Base-by-base conservation (phyloP, 2,888 invertebrate genomes). In the Schizaphis graminum region DNA sequence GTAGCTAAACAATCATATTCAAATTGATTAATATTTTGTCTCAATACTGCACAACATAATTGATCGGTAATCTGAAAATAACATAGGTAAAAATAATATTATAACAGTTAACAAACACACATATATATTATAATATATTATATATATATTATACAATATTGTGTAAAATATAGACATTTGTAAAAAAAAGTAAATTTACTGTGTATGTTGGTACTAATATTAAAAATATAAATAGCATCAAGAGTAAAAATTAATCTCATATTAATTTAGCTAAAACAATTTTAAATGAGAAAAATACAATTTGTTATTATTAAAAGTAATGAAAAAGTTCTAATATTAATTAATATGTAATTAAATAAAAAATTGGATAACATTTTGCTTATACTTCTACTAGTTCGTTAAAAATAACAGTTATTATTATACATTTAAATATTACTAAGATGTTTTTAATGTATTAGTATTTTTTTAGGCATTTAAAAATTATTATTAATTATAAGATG, bases 1-100 rank as follows among this genome's bases (percentile, higher is more conserved):
- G 94, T 90, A 61, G 94, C 94, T 49, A 94, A 94, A 90, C 94
- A 94, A 67, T 94, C 94, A 86, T 61, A 94, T 44, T 94, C 94
- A 61, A 94, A 94, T 94, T 94, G 94, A 61, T 91, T 90, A 35
- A 41, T 41, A 86, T 94, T 90, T 94, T 94, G 94, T 61, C 94
- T 90, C 24, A 94, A 90, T 53, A 90, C 90, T 85, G 90, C 90
- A 90, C 85, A 90, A 21, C 90, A 94, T 85, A 94, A 94, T 91
- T 91, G 86, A 61, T 94, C 84, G 28, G 94, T 57, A 28, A 91
- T 90, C 94, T 94, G 56, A 90, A 90, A 93, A 86, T 61, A 35
- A 7, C 1, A 77, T 16, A 35, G 21, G 7, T 77, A 16, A 77
- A 77, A 77, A 35, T n/a, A 21, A 35, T 35, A 35, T 77, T 77